These are phyloP conservation scores for Amblyteles armatorius DNA, from an alignment of 2,888 invertebrate genomes.

Conservation along the genomic window DNA sequence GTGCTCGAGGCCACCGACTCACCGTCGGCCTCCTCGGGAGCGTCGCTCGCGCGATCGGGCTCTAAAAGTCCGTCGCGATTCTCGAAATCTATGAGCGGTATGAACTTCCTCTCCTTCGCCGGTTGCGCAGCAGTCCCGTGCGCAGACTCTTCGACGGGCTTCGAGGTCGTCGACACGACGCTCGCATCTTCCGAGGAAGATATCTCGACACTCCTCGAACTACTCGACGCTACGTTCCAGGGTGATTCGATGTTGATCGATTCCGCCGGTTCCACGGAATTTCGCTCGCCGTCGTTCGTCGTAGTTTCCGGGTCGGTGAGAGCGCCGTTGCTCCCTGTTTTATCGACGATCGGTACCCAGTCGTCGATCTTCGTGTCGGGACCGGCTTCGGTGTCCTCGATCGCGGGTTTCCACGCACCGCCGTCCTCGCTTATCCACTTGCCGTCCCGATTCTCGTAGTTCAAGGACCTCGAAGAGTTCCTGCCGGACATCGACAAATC, in stretches of 20 bases:
- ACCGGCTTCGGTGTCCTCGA: conserved; percentile 68
- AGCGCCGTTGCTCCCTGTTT: not conserved
- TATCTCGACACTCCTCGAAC: not conserved
- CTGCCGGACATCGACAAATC: conserved; percentile 35
- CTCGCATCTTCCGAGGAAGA: not conserved
- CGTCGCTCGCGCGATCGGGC: conserved; percentile 60
- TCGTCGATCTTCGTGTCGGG: conserved; percentile 76
- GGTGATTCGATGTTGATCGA: not conserved
- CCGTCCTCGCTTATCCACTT: conserved; percentile 75
- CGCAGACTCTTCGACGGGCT: not conserved
- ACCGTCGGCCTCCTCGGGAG: conserved; percentile 16
- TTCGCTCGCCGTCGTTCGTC: conserved; percentile 56
- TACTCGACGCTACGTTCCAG: conserved; percentile 26
- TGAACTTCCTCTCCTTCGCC: conserved; percentile 76
- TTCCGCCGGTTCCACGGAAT: conserved; percentile 3
- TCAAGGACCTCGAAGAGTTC: conserved; percentile 56
- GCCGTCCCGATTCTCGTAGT: conserved; percentile 65
- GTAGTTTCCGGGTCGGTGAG: conserved; percentile 11
- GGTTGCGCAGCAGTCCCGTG: not conserved
- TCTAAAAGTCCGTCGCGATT: conserved; percentile 61
- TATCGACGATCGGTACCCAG: conserved; percentile 77
- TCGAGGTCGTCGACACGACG: not conserved
- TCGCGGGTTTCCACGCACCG: conserved; percentile 71
- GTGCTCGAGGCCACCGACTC: conserved; percentile 50
- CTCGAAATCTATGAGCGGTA: conserved; percentile 77